These are phyloP conservation scores for Acronicta leporina DNA, from an alignment of 2,888 invertebrate species.

Conservation along the genomic window DNA sequence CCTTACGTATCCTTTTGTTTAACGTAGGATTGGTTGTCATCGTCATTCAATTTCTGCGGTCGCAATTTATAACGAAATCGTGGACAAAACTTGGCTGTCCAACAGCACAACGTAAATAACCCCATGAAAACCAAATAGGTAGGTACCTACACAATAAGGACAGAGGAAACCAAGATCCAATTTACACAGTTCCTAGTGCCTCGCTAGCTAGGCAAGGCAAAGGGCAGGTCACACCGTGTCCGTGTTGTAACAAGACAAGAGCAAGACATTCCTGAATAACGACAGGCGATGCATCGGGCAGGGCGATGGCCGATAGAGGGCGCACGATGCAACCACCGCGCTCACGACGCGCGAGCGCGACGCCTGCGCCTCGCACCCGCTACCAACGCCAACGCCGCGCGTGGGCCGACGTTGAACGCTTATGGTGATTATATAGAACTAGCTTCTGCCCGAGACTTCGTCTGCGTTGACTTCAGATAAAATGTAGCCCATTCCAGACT, in stretches of 20 bases:
- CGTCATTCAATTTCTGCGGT: too few species aligned
- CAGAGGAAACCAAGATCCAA: conserved; percentile 24
- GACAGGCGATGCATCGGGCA: conserved; percentile 63
- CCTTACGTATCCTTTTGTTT: too few species aligned
- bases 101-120: not conserved
- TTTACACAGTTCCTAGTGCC: conserved; percentile 39
- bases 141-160: conserved; percentile 10
- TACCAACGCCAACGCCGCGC: conserved; percentile 16
- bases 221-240: conserved; percentile 56
- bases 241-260: conserved; percentile 52
- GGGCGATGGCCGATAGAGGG: conserved; percentile 68
- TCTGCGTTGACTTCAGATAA: too few species aligned
- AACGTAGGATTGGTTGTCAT: too few species aligned
- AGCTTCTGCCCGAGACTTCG: too few species aligned
- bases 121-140: conserved; percentile 4
- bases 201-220: conserved; percentile 39
- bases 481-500: too few species aligned
- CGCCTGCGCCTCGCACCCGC: conserved; percentile 5
- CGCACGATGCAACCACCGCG: conserved; percentile 55
- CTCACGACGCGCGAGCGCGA: conserved; percentile 52
- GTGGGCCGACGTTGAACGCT: conserved; percentile 20
- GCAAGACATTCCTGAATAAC: conserved; percentile 60
- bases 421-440: conserved; percentile 43
- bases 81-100: not conserved
- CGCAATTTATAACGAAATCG: too few species aligned